Conservation (phyloP, 1,140 invertebrate genomes). For the Drosophila miranda region DNA sequence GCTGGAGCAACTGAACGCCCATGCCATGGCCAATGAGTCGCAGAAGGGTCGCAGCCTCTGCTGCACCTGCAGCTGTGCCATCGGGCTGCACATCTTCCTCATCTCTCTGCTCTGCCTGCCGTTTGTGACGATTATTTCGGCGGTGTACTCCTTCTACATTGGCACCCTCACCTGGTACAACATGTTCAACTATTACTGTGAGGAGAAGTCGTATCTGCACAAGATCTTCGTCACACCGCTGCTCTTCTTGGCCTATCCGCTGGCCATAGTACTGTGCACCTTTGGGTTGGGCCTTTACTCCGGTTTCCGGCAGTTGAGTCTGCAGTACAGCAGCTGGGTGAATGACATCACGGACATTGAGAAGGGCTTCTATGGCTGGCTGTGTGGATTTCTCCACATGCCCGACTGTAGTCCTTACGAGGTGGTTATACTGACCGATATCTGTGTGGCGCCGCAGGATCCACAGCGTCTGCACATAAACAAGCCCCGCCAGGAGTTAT, state of each 20-base stretch:
- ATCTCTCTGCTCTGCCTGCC: slow-evolving; percentile 87
- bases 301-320: slow-evolving; percentile 87
- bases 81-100: slow-evolving; percentile 87
- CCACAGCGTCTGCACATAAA: slow-evolving; percentile 73
- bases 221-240: slow-evolving; percentile 86
- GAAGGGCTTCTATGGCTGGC: slow-evolving; percentile 91
- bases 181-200: slow-evolving; percentile 87
- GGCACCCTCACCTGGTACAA: slow-evolving; percentile 91
- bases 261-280: slow-evolving; percentile 87
- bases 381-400: slow-evolving; percentile 87
- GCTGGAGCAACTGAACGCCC: slow-evolving; percentile 86
- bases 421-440: slow-evolving; percentile 78
- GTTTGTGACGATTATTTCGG: slow-evolving; percentile 86
- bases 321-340: slow-evolving; percentile 87
- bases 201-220: slow-evolving; percentile 86
- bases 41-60: slow-evolving; percentile 84
- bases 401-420: slow-evolving; percentile 85
- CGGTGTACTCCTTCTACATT: slow-evolving; percentile 88
- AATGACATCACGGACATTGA: slow-evolving; percentile 89
- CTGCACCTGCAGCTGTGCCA: slow-evolving; percentile 84
- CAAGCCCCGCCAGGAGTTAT: slow-evolving; percentile 78
- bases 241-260: slow-evolving; percentile 88
- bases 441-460: slow-evolving; percentile 70
- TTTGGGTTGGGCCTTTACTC: slow-evolving; percentile 87
- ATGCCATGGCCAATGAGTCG: slow-evolving; percentile 85